Percentiles rank a stretch among this genome's conserved stretches.
Conservation (phyloP, 2,797 vertebrate genomes). For the Cetoscarus ocellatus region DNA sequence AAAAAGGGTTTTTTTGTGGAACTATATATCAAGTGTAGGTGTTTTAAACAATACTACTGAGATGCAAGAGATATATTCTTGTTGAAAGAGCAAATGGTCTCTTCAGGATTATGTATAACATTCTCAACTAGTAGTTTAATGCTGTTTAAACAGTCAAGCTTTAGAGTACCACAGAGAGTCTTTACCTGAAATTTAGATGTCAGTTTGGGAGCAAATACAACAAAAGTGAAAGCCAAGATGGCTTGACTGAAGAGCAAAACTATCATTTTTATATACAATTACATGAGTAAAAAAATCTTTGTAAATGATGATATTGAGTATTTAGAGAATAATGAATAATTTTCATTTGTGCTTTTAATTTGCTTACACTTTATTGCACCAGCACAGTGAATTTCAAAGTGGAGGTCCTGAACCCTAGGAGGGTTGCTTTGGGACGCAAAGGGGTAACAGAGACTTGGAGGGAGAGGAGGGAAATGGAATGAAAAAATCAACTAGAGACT, state of each 20-base stretch:
- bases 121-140: constrained; percentile 41
- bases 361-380: constrained; percentile 8
- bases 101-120: constrained; percentile 17
- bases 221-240: constrained; percentile 12
- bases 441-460: too few species aligned
- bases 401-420: too few species aligned
- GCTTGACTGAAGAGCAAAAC: constrained; percentile 4
- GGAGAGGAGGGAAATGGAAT: too few species aligned
- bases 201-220: constrained; percentile 22
- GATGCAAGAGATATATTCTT: constrained; percentile 19
- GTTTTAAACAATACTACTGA: constrained; percentile 19
- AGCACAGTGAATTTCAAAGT: not conserved
- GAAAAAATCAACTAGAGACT: too few species aligned
- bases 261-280: constrained; percentile 14
- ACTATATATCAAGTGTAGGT: constrained; percentile 16
- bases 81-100: constrained; percentile 32
- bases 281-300: not conserved
- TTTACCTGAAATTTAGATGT: constrained; percentile 46
- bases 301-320: constrained; percentile 5
- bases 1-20: constrained; percentile 26
- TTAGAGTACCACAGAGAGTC: constrained; percentile 38
- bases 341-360: constrained; percentile 7
- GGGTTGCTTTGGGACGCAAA: too few species aligned
- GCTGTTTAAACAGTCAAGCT: constrained; percentile 53
- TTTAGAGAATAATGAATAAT: constrained; percentile 9